Percentiles rank a stretch among this genome's conserved stretches.
Evolutionary conservation across 2,797 vertebrate species (phyloP).

Genomic region (Podarcis siculus): DNA sequence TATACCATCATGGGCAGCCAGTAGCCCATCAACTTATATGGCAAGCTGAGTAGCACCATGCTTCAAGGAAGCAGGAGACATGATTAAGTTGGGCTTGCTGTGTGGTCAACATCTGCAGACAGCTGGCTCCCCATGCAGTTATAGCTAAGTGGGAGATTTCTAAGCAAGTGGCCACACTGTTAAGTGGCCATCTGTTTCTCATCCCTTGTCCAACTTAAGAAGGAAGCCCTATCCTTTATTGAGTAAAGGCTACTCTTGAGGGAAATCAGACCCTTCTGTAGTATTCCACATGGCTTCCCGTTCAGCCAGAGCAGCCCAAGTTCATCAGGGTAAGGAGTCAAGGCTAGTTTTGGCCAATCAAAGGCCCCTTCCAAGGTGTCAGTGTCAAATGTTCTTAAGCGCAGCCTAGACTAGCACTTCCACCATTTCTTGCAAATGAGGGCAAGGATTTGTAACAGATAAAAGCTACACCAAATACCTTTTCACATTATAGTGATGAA

Average conservation of each 20-base stretch:
- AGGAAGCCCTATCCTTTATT: not conserved
- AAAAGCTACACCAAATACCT: not conserved
- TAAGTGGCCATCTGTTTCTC: not conserved
- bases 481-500: not conserved
- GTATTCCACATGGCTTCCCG: not conserved
- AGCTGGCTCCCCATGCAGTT: not conserved
- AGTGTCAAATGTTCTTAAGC: not conserved
- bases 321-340: not conserved
- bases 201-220: not conserved
- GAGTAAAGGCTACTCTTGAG: not conserved
- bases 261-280: not conserved
- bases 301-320: not conserved
- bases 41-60: not conserved
- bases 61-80: not conserved
- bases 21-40: not conserved
- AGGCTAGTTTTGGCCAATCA: not conserved
- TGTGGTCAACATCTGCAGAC: not conserved
- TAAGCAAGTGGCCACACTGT: not conserved
- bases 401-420: not conserved
- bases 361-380: not conserved
- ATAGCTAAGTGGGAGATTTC: not conserved
- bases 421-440: constrained; percentile 5
- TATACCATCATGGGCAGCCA: no score
- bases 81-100: not conserved
- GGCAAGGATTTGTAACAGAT: not conserved